These are phyloP conservation scores for Biston stratarius DNA, from an alignment of 2,888 invertebrate species.

Conservation along the genomic window DNA sequence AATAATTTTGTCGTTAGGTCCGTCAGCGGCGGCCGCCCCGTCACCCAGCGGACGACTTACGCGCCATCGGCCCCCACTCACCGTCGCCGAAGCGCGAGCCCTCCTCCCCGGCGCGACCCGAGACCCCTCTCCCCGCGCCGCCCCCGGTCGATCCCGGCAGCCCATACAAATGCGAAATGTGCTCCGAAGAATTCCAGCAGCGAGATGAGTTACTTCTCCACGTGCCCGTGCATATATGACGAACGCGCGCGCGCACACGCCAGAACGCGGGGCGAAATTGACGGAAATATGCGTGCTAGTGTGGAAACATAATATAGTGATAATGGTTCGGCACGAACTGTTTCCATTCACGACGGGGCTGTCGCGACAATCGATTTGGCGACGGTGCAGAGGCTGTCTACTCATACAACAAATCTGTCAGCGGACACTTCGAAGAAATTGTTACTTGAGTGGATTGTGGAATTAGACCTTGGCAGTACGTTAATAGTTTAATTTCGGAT, in stretches of 20 bases:
- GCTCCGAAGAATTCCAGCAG: slow-evolving; percentile 90
- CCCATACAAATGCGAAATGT: slow-evolving; percentile 94
- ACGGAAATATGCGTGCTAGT: neutral
- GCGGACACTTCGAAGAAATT: too few species aligned
- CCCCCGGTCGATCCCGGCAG: slow-evolving; percentile 69
- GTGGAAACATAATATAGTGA: too few species aligned
- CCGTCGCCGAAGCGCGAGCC: slow-evolving; percentile 41
- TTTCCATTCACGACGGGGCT: too few species aligned
- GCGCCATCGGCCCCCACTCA: slow-evolving; percentile 63
- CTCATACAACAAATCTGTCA: too few species aligned
- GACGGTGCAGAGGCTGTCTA: too few species aligned
- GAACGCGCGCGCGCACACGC: slow-evolving; percentile 37
- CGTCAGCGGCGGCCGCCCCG: slow-evolving; percentile 69
- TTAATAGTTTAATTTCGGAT: too few species aligned
- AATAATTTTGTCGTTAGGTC: slow-evolving; percentile 44
- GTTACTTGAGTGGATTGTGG: too few species aligned
- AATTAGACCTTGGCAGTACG: too few species aligned
- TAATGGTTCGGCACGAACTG: too few species aligned
- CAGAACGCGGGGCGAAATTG: neutral
- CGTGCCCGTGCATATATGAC: slow-evolving; percentile 94
- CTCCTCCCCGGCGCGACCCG: slow-evolving; percentile 30
- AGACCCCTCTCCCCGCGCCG: slow-evolving; percentile 25
- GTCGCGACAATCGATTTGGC: too few species aligned
- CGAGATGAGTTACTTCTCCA: slow-evolving; percentile 90
- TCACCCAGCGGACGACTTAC: slow-evolving; percentile 76